Conservation (phyloP, 1,140 invertebrate genomes). For the Ips nitidus region DNA sequence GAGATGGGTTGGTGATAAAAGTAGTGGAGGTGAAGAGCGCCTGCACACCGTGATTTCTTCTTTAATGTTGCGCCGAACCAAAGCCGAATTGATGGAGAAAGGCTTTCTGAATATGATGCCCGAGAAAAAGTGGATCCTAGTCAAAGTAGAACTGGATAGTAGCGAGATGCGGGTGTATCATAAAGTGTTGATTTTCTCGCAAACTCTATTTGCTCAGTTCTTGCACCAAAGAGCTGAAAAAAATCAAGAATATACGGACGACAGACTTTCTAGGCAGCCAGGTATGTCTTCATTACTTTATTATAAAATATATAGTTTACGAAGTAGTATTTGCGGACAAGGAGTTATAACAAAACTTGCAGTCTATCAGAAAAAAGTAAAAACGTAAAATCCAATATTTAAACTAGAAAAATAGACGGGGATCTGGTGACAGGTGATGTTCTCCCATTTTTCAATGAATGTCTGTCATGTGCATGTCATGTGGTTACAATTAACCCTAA, state of each 20-base stretch:
- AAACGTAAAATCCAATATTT: too few relatives aligned
- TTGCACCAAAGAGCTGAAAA: conserved; percentile 73
- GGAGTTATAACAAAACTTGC: too few relatives aligned
- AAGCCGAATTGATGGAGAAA: conserved; percentile 68
- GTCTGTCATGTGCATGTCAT: too few relatives aligned
- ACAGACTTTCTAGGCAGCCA: conserved; percentile 32
- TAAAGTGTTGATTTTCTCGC: conserved; percentile 71
- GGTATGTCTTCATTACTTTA: background rate
- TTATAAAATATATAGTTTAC: too few relatives aligned
- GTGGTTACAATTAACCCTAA: too few relatives aligned
- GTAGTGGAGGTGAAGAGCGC: conserved; percentile 67
- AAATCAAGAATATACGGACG: conserved; percentile 52
- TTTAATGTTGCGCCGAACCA: conserved; percentile 82
- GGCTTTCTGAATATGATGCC: conserved; percentile 66
- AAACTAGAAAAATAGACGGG: too few relatives aligned
- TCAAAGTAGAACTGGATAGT: conserved; percentile 63
- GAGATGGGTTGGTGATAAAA: conserved; percentile 76
- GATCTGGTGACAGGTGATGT: too few relatives aligned
- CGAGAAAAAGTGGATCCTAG: conserved; percentile 59
- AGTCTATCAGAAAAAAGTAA: too few relatives aligned
- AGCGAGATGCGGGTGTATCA: conserved; percentile 79
- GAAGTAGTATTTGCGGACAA: too few relatives aligned
- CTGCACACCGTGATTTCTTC: conserved; percentile 78
- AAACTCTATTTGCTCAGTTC: conserved; percentile 74
- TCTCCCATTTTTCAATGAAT: too few relatives aligned